Base-by-base conservation (phyloP, 1,140 invertebrate genomes). In the Habropoda laboriosa region DNA sequence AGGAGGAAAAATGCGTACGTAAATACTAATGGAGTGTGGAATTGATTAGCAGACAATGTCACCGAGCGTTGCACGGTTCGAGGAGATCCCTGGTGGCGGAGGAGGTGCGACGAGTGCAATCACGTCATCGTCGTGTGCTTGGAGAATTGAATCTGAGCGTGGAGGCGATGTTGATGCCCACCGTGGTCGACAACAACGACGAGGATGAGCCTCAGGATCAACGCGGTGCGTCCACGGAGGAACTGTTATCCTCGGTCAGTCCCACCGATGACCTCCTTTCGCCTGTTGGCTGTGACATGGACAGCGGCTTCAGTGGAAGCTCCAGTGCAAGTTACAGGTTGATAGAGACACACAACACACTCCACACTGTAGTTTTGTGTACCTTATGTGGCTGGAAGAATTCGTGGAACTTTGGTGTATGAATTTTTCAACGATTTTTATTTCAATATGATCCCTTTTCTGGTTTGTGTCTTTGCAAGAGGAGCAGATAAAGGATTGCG, bases 111-210 rank as follows among this genome's bases (percentile, higher is more conserved):
- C 93, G 95, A 71, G 96, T 97, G 40, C 96, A 97, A 89, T 95
- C 94, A 80, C 94, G 96, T 38, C 96, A 97, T 92, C 95, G 95
- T 84, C 94, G 96, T 87, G 96, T 97, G 73, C 94, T 98, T 66
- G 97, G 96, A 45, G 96, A 98, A 90, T 92, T 98, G 51, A 98
- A 98, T 93, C 94, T 98, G 45, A 96, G 97, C 82, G 96, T 97
- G 42, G 97, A 98, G 92, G 96, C 96, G 57, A 97, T 98, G 97
- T 92, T 97, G 67, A 97, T 97, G 96, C 96, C 96, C 18, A 94
- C 93, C 57, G 91, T 92, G 82, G 87, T 81, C 51, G 92, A 92
- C 61, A 90, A 89, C 40, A 92, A 91, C 70, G 92, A 91, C 64
- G 91, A 93, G 61, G 91, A 92, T 5, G 92, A 93, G 58, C 85